These are phyloP conservation scores for Oenanthe oenanthe DNA, from an alignment of 2,113 vertebrate species.

Conservation along the genomic window DNA sequence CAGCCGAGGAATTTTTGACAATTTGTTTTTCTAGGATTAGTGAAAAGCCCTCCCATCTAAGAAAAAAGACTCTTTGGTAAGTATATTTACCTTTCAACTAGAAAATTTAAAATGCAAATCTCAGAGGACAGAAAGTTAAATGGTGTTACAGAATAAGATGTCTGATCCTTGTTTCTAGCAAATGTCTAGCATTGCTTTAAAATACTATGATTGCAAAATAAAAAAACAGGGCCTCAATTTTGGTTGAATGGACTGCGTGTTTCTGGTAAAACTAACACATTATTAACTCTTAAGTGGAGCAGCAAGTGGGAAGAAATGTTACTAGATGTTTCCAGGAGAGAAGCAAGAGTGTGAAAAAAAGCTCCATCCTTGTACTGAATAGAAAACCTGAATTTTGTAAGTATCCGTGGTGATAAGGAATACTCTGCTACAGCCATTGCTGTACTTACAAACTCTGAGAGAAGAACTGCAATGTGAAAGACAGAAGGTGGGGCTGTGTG, in stretches of 20 bases:
- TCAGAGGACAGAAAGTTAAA: not conserved
- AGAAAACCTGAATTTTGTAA: not conserved
- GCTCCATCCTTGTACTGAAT: not conserved
- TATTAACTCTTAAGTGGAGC: not conserved
- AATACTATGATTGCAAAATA: not conserved
- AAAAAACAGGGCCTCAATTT: not conserved
- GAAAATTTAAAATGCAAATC: not conserved
- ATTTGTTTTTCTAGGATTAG: not conserved
- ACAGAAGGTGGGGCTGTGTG: not conserved
- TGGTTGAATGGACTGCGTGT: not conserved
- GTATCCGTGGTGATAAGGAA: not conserved
- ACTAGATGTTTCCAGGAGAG: not conserved
- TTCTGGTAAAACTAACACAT: not conserved
- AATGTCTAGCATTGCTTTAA: not conserved
- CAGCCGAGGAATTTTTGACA: not conserved
- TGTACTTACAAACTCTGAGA: not conserved
- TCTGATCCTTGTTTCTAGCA: not conserved
- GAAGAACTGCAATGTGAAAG: not conserved
- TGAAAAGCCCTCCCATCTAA: not conserved
- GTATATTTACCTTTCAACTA: not conserved
- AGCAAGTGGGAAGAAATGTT: not conserved
- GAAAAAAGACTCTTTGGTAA: not conserved
- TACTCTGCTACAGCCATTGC: not conserved
- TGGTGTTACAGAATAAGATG: not conserved
- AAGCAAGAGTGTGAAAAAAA: not conserved